A percentile compares a stretch with the other conserved stretches of the same genome.
Evolutionary conservation across 30 jellyfish, hydroid and myxozoan species (phyloP).

Genomic region (Catostylus mosaicus): DNA sequence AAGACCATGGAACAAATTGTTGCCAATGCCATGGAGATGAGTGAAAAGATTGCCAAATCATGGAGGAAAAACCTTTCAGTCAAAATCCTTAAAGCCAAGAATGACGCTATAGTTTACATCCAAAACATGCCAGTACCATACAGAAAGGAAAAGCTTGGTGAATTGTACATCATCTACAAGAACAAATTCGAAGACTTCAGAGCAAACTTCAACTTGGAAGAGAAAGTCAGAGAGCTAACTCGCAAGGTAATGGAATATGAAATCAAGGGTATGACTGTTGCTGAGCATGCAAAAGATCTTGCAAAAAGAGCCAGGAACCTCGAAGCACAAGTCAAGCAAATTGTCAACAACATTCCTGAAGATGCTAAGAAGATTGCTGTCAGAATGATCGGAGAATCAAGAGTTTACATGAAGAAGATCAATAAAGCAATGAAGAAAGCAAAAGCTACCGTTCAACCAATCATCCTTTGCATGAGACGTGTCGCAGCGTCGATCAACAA

Average conservation of each 20-base stretch:
- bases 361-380: conserved; percentile 48
- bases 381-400: conserved; percentile 52
- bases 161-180: conserved; percentile 49
- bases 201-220: conserved; percentile 71
- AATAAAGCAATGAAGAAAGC: conserved; percentile 37
- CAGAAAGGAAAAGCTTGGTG: conserved; percentile 84
- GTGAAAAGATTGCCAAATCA: conserved; percentile 46
- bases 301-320: conserved; percentile 36
- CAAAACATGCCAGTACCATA: conserved; percentile 80
- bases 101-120: conserved; percentile 34
- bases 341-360: conserved; percentile 57
- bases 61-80: conserved; percentile 48
- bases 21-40: conserved; percentile 11
- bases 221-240: conserved; percentile 43
- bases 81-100: conserved; percentile 29
- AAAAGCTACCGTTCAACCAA: conserved; percentile 28
- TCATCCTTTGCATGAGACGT: conserved; percentile 29
- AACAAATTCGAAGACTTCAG: conserved; percentile 54
- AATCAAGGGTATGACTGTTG: conserved; percentile 71
- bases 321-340: conserved; percentile 24
- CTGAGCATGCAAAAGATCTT: conserved; percentile 58
- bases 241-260: conserved; percentile 48
- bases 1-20: conserved; percentile 91
- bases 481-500: conserved; percentile 69
- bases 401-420: conserved; percentile 52